Base-by-base conservation (phyloP, 2,888 invertebrate species). In the Drosophila multiciliata region DNA sequence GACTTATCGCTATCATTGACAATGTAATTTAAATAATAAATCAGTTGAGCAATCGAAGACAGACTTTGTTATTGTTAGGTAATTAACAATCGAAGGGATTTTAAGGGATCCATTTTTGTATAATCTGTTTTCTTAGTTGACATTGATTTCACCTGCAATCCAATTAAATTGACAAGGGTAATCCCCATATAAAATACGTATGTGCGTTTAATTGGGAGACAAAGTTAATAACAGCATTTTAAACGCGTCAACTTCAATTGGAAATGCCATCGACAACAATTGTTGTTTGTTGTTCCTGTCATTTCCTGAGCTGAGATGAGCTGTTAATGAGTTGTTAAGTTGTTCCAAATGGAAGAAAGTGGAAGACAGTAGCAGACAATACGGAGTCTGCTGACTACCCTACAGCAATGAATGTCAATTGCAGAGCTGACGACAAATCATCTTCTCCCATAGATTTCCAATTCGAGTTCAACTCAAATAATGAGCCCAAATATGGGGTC, bases 241-340 rank as follows among this genome's bases (percentile, higher is more conserved):
- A 80, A 73, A 60, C 57, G 64, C 73, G 63, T 59, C 62, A 75
- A 61, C 53, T 65, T 66, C 64, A 78, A 73, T 61, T 71, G 75
- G 67, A 66, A 60, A 57, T 66, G 23, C 1, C 57, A 57, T 29
- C 12, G 40, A 54, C 55, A 67, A 66, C 80, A 82, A 77, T 73
- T 83, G 83, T 12, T 38, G 29, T 76, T 57, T 29, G 52, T 60
- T 66, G 64, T 48, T 66, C 40, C 66, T 55, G 52, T 63, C 68
- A 57, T 64, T 71, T 66, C 64, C 50, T 29, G 29, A 29, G 29
- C 29, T 29, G 29, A 29, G 49, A 52, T 77, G 82, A 72, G 73
- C 66, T 87, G 90, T 89, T 87, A 84, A 84, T 84, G 89, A 87
- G 86, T 84, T 85, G 90, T 85, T 85, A 82, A 86, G 74, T 84